Evolutionary conservation across 2,888 invertebrate species (phyloP), one percentile per base, ranked within the genome.

Genomic region (Cantharis rufa): DNA sequence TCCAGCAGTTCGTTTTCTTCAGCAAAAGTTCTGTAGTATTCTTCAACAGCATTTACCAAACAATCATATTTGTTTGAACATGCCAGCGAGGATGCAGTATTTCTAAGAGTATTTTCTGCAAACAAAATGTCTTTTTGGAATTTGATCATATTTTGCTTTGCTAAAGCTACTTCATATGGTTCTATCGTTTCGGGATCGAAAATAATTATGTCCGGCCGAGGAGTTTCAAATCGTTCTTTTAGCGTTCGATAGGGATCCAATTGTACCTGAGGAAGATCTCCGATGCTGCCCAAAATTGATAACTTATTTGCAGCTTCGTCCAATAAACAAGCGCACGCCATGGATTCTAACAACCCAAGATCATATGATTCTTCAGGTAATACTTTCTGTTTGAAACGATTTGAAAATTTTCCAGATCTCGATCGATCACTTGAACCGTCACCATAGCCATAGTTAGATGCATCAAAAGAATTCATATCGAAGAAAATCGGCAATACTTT

Each of bases 291-390:
- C 69, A 85, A 76, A 71, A 84, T 83, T n/a, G 79, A 73, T 48
- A 84, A 78, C 72, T 85, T 80, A 71, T 83, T 82, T 10, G 83
- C 77, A 13, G 82, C 77, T 74, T 85, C 84, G 75, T 83, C 81
- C 68, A 85, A 75, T 21, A 82, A 77, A 16, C 79, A 77, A 11
- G 82, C 80, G 61, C 82, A 72, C 10, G 77, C 71, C n/a, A 75
- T 62, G 9, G 77, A 77, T 32, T 74, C 61, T 7, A 81, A 10
- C 15, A 15, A 2, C 1, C 71, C 15, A 18, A 79, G 16, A 24
- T 24, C 10, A 32, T 48, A 63, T 5, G 13, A 32, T 5, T 13
- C 5, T n/a, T 5, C 4, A 5, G 2, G 5, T n/a, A 5, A 1
- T 4, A 7, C n/a, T n/a, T 3, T 32, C 11, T 13, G 11, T 32